Conservation (phyloP, 1,140 invertebrate species). For the Babylonia areolata region DNA sequence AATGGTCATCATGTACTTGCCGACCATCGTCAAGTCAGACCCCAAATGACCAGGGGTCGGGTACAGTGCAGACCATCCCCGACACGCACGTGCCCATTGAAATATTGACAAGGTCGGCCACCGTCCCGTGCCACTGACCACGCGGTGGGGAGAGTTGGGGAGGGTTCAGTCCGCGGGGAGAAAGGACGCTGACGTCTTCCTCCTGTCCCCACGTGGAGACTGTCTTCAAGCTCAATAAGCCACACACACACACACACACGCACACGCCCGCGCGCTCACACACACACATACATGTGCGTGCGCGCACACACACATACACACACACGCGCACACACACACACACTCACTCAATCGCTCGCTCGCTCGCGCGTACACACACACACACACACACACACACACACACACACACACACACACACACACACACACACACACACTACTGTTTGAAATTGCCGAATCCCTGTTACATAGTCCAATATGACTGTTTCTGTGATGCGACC, state of each 20-base stretch:
- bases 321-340: too few relatives aligned
- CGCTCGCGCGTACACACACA: too few relatives aligned
- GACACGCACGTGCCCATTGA: conserved; percentile 2
- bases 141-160: not conserved
- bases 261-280: not conserved
- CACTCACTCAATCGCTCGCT: too few relatives aligned
- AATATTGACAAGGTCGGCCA: not conserved
- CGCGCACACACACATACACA: too few relatives aligned
- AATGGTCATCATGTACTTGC: too few relatives aligned
- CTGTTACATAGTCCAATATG: too few relatives aligned
- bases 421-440: too few relatives aligned
- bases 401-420: too few relatives aligned
- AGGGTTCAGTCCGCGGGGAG: not conserved
- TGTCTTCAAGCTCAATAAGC: not conserved
- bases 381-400: too few relatives aligned
- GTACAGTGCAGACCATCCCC: not conserved
- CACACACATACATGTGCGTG: too few relatives aligned
- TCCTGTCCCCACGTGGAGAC: not conserved
- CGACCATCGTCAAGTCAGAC: not conserved
- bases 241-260: not conserved
- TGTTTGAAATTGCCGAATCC: too few relatives aligned
- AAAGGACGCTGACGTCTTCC: not conserved
- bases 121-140: not conserved
- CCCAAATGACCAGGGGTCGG: not conserved
- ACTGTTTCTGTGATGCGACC: too few relatives aligned